phyloP scores from a whole-genome alignment of 2,113 vertebrate genomes.

The Redunca redunca region DNA sequence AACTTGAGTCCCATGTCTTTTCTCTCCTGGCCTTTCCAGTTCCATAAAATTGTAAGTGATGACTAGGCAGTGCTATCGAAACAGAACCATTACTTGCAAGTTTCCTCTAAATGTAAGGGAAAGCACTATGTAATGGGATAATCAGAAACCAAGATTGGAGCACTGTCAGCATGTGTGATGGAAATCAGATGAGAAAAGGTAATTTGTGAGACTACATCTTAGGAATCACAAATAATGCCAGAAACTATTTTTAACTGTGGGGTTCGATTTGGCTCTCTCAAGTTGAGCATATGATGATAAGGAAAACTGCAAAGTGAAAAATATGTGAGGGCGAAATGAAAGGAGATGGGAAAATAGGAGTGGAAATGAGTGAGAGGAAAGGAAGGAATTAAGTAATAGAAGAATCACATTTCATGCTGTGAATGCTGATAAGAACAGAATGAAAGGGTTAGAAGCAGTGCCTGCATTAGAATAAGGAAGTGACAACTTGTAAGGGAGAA shows the following conservation, averaged over 20 bases:
- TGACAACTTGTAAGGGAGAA: neutral
- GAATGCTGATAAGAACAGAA: constrained; percentile 22
- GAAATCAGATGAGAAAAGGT: constrained; percentile 46
- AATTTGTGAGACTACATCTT: constrained; percentile 20
- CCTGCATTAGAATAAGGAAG: constrained; percentile 22
- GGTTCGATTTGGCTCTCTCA: constrained; percentile 1
- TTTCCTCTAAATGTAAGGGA: constrained; percentile 19
- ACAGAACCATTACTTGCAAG: constrained; percentile 17
- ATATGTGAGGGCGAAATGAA: neutral
- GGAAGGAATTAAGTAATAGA: neutral
- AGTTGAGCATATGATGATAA: neutral
- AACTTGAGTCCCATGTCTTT: neutral
- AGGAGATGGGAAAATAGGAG: constrained; percentile 38
- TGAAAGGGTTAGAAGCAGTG: neutral
- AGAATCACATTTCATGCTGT: neutral
- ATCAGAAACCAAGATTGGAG: constrained; percentile 41
- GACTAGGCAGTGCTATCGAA: neutral
- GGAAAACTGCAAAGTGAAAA: constrained; percentile 43
- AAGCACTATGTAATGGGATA: constrained; percentile 22
- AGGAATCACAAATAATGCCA: constrained; percentile 49
- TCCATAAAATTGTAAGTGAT: constrained; percentile 49
- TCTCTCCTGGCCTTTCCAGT: neutral
- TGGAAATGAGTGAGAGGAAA: neutral
- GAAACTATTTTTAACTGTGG: constrained; percentile 43
- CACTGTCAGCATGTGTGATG: constrained; percentile 44